Base-by-base conservation (phyloP, 2,113 vertebrate species). In the Otus sunia region DNA sequence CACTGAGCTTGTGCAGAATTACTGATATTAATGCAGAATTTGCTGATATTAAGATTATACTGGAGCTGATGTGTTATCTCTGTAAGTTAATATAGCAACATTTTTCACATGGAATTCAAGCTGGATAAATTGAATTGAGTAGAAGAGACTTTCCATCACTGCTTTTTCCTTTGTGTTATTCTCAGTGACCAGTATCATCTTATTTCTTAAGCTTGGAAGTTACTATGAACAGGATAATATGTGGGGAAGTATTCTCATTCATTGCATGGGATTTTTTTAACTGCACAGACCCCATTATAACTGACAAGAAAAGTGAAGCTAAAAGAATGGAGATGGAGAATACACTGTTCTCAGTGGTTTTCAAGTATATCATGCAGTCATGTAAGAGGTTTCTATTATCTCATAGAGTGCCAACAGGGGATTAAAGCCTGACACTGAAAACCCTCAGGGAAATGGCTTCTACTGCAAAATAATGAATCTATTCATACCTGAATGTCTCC, bases 371-470 rank as follows among this genome's bases (percentile, higher is more conserved):
- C 79, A 80, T 20, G 27, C 41, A 78, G 84, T 72, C 63, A n/a
- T 68, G 9, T 86, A 79, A 93, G 88, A 93, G 90, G 45, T 49
- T 95, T 94, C 90, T 94, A 90, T 96, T 96, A 95, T 91, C 62
- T 94, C 77, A 69, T 29, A 39, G 73, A 94, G 32, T 87, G 47
- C 74, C 72, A 87, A 86, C 53, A 21, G 29, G 23, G 76, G 66
- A 94, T 96, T 96, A 95, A 92, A 94, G 49, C 16, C 66, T 94
- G 86, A 67, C 36, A 64, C 36, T 52, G 83, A 87, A 96, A 91
- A 78, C 69, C 66, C 72, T 72, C 49, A 68, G 88, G 76, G 66
- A 94, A 89, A 91, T 73, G 43, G 43, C 19, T 97, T 50, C 52
- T 72, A 37, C 58, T 59, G 59, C 29, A 91, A 85, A 90, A 90